Base-by-base conservation (phyloP, 1,140 invertebrate species). In the Pygmarrhopalites habei region DNA sequence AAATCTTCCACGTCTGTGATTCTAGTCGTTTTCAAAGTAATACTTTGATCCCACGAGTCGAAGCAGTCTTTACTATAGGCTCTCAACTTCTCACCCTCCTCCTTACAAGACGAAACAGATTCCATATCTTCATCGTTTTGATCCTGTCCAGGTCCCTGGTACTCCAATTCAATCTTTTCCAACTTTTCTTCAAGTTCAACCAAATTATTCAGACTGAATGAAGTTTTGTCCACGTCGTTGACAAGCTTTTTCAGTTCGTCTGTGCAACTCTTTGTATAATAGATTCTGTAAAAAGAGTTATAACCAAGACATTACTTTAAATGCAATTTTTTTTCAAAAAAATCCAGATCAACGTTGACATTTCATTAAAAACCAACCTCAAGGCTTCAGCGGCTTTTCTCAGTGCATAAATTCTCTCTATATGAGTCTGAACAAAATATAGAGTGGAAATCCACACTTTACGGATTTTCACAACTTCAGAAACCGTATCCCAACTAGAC, bases 401-500 rank as follows among this genome's bases (percentile, higher is more conserved):
- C 41, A 68, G 30, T 2, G 49, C 43, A 7, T 47, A 25, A 12
- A 65, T 29, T 10, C 47, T 35, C n/a, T 60, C 57, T 17, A 65
- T n/a, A 26, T 68, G 49, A 23, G 30, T 32, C 53, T 65, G 59
- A n/a, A 65, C 25, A 35, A 59, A 68, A 41, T 60, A 65, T 41
- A 65, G 61, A 0, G 67, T 49, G 28, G 30, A 58, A 26, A 58
- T 28, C 67, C 67, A 68, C 4, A 63, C 46, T 14, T 56, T 5
- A 21, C 55, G 23, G 1, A 60, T 15, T 43, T 55, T 47, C n/a
- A 60, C 47, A 41, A 65, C 63, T 23, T 47, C 41, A 2, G 30
- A 23, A 4, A 7, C 26, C 25, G 17, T 51, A 2, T 59, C 53
- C 21, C 30, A 53, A 19, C 32, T 26, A 39, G 32, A 39, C 32